Base-by-base conservation (phyloP, 2,113 vertebrate genomes). In the Garra rufa region DNA sequence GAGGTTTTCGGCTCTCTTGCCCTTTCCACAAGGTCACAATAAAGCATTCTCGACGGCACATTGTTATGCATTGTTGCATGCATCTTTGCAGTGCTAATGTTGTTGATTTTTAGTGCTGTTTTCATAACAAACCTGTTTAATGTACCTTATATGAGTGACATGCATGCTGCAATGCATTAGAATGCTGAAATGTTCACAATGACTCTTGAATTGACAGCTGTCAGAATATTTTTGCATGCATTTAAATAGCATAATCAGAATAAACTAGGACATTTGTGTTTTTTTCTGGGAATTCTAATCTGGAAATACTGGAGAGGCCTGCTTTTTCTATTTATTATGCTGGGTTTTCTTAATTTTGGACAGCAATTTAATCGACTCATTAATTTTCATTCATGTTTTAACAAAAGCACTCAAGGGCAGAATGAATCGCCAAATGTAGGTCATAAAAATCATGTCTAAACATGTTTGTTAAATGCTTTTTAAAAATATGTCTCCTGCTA, bases 1-100 rank as follows among this genome's bases (percentile, higher is more conserved):
- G 57, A 80, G 43, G 41, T 52, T 67, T 38, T 0, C 11, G 13
- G 2, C 26, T 15, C 11, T 38, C 43, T 38, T 34, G 44, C 26
- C 28, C 63, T 69, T 34, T 14, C 48, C 24, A 34, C 61, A 81
- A 81, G 79, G 79, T 81, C 79, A 69, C 34, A 9, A 50, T 24
- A 9, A 30, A 52, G 24, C 44, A 2, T 24, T 50, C 24, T 67
- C 61, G 34, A 57, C 52, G n/a, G 21, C 21, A 43, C 6, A n/a
- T 11, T n/a, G 10, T 19, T n/a, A 6, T 46, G 77, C 41, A 17
- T 30, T 80, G 4, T 10, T 55, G 41, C n/a, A 46, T 65, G 61
- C 61, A 30, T 65, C 21, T 57, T 46, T 41, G 11, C 13, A 30
- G 2, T 50, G 73, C 46, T 75, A 50, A 75, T 30, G 26, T 9